Base-by-base conservation (phyloP, 2,797 vertebrate species). In the Syngnathus rostellatus region DNA sequence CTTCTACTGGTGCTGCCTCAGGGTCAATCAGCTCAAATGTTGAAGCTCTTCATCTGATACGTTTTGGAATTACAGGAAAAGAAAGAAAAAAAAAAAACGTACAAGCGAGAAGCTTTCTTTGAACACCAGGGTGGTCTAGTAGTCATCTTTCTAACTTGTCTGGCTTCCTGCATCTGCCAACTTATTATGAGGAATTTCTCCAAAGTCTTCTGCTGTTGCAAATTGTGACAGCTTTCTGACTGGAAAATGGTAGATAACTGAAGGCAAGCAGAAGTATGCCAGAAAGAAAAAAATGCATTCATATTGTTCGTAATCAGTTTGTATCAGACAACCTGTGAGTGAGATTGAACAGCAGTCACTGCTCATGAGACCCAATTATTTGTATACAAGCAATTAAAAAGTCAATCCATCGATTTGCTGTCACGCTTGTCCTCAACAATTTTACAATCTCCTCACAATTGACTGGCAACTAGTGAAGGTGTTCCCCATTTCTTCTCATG, bases 41-140 rank as follows among this genome's bases (percentile, higher is more conserved):
- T 68, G 53, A 65, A 68, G 62, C 62, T 48, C 37, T 46, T 62
- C 65, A 64, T 73, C 65, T 72, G 65, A 73, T 68, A 70, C 65
- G 46, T 72, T 68, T 76, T 72, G 38, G 66, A 73, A 75, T 75
- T 66, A 71, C 50, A 68, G 65, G 63, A 72, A 72, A 68, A 68
- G 19, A 65, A 66, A 67, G 74, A 80, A 79, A 65, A 67, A 76
- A 80, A 79, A 65, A 72, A 72, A 68, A 68, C 21, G 68, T 66
- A 67, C 76, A 80, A 79, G 74, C 69, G 61, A 74, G 72, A 66
- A 48, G 11, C 67, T 58, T 45, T 37, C 69, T 84, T 85, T 83
- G 77, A 78, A 71, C 70, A 74, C 74, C 70, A 67, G 75, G 78
- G 82, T 82, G 84, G 80, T 83, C 88, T 67, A 68, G 77, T 77